These are phyloP conservation scores for Entelurus aequoreus DNA, from an alignment of 2,113 vertebrate genomes.

Conservation along the genomic window DNA sequence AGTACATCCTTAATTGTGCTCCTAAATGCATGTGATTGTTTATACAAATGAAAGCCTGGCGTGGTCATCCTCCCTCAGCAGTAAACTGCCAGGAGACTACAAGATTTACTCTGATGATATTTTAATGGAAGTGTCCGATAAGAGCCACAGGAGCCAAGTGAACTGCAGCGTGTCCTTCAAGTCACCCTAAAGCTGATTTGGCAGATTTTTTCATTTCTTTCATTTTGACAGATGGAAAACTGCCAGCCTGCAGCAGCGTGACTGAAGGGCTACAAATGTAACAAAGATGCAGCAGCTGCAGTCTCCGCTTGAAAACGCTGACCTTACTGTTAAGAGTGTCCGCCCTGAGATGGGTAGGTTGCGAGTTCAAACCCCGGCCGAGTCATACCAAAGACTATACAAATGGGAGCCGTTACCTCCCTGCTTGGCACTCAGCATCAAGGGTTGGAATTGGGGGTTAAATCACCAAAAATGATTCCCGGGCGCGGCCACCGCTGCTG, in stretches of 20 bases:
- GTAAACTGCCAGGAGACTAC: not conserved
- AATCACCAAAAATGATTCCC: no score
- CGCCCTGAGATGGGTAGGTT: no score
- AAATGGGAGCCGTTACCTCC: no score
- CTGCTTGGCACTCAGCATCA: no score
- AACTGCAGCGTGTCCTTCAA: slow-evolving; percentile 18
- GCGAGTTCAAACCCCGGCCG: no score
- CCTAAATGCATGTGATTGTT: no score
- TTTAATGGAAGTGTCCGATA: slow-evolving; percentile 17
- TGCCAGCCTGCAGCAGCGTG: slow-evolving; percentile 14
- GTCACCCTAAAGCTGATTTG: slow-evolving; percentile 21
- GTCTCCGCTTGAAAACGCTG: slow-evolving; percentile 42
- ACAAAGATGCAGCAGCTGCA: slow-evolving; percentile 34
- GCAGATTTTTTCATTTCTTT: slow-evolving; percentile 35
- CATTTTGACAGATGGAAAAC: slow-evolving; percentile 11
- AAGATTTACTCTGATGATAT: slow-evolving; percentile 1
- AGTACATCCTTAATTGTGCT: no score
- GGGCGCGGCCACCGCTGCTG: no score
- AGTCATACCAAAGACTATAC: no score
- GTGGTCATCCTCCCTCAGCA: slow-evolving; percentile 1
- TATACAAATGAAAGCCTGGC: not conserved
- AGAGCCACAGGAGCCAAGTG: not conserved
- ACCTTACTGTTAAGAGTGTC: slow-evolving; percentile 8
- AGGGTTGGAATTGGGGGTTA: no score
- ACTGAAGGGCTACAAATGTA: slow-evolving; percentile 25